Evolutionary conservation across 2,797 vertebrate genomes (phyloP).

Genomic region (Hypotaenidia philippensis): DNA sequence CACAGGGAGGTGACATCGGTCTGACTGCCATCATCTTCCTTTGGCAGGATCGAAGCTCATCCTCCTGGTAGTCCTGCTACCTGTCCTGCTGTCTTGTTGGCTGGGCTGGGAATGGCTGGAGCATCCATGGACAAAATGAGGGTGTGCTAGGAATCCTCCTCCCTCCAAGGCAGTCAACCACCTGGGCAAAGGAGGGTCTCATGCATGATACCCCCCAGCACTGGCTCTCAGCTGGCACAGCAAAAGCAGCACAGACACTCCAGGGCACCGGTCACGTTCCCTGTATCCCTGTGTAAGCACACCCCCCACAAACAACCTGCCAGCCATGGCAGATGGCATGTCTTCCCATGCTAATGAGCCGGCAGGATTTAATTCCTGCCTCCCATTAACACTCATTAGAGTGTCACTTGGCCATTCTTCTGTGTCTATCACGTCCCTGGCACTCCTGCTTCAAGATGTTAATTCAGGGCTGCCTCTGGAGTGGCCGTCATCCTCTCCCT

Average conservation of each 20-base stretch:
- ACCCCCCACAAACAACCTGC: neutral
- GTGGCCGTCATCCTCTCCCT: neutral
- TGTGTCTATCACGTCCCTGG: neutral
- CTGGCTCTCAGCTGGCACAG: neutral
- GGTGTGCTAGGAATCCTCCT: neutral
- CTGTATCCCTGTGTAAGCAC: neutral
- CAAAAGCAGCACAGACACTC: neutral
- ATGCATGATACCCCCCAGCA: rapidly evolving
- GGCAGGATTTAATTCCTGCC: constrained; percentile 17
- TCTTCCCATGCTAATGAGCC: constrained; percentile 51
- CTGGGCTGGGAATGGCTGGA: neutral
- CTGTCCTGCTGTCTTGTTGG: neutral
- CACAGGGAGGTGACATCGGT: rapidly evolving
- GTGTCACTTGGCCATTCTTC: constrained; percentile 13
- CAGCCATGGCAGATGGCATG: constrained; percentile 49
- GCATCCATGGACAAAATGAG: neutral
- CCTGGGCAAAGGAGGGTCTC: neutral
- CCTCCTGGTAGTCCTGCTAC: neutral
- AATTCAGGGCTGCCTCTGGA: neutral
- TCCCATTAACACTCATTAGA: constrained; percentile 48
- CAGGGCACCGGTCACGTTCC: neutral
- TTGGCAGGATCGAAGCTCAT: neutral
- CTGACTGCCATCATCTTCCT: neutral
- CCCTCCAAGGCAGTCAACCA: neutral
- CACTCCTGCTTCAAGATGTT: neutral